A percentile compares a stretch with the other conserved stretches of the same genome.
phyloP scores from a whole-genome alignment of 2,113 vertebrate species.

The Siniperca chuatsi region DNA sequence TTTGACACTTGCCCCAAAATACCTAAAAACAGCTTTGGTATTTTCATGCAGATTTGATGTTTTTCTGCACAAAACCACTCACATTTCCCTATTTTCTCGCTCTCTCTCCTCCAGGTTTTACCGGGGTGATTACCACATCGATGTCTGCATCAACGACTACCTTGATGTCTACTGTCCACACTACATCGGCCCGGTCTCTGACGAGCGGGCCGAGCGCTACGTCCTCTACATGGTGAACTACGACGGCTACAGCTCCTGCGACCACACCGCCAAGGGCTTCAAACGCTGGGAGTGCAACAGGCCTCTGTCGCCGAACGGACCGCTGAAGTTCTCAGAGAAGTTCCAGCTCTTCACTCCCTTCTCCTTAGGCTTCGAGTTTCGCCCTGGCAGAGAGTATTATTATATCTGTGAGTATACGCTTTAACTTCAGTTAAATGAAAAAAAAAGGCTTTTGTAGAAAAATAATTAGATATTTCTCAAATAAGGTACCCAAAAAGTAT shows the following conservation, averaged over 20 bases:
- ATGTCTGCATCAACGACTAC: slow-evolving; percentile 99
- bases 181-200: slow-evolving; percentile 91
- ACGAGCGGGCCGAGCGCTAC: slow-evolving; percentile 94
- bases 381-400: slow-evolving; percentile 98
- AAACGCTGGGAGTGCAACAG: slow-evolving; percentile 99
- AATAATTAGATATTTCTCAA: not conserved
- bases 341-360: slow-evolving; percentile 99
- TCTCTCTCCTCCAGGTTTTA: slow-evolving; percentile 88
- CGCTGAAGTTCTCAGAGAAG: slow-evolving; percentile 98
- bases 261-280: slow-evolving; percentile 98
- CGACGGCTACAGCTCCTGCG: slow-evolving; percentile 97
- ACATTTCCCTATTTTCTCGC: not conserved
- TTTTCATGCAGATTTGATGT: not conserved
- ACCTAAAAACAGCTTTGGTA: not conserved
- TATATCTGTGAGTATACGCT: slow-evolving; percentile 97
- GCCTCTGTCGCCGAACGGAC: slow-evolving; percentile 94
- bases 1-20: not conserved
- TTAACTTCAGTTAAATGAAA: not conserved
- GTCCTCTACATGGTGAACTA: slow-evolving; percentile 99
- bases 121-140: slow-evolving; percentile 94
- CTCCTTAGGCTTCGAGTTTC: slow-evolving; percentile 98
- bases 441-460: not conserved
- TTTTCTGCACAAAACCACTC: not conserved
- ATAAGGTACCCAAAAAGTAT: not conserved
- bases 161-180: slow-evolving; percentile 98